phyloP scores from a whole-genome alignment of 2,888 invertebrate species.

The Nomada ferruginata region DNA sequence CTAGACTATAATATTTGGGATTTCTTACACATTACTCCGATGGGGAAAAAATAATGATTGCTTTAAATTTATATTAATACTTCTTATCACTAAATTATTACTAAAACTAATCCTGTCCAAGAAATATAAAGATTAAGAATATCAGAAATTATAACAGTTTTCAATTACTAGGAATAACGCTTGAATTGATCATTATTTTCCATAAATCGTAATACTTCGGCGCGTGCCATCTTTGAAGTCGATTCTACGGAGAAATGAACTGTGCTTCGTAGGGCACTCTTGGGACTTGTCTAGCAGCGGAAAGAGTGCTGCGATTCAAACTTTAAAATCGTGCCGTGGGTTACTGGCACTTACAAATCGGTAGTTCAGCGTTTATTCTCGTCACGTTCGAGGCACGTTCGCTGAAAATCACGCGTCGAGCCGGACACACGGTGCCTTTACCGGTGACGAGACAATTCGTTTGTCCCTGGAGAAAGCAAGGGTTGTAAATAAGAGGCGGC shows the following conservation, averaged over 20 bases:
- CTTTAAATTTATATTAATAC: too few species aligned
- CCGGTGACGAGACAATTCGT: constrained; percentile 28
- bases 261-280: background rate
- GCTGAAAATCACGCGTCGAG: background rate
- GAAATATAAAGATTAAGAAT: too few species aligned
- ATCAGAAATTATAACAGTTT: too few species aligned
- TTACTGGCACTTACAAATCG: background rate
- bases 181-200: too few species aligned
- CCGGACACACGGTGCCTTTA: background rate
- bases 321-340: background rate
- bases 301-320: background rate
- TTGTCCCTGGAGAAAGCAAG: constrained; percentile 30
- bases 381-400: background rate
- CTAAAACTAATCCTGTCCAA: too few species aligned
- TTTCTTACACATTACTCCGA: too few species aligned
- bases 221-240: too few species aligned
- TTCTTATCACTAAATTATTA: too few species aligned
- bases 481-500: constrained; percentile 37
- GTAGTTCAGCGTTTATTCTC: background rate
- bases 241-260: background rate
- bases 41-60: too few species aligned
- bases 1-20: too few species aligned
- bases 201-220: too few species aligned
- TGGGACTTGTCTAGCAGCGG: background rate
- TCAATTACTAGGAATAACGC: too few species aligned